Conservation (phyloP, 2,888 invertebrate species). For the Drosophila eohydei region DNA sequence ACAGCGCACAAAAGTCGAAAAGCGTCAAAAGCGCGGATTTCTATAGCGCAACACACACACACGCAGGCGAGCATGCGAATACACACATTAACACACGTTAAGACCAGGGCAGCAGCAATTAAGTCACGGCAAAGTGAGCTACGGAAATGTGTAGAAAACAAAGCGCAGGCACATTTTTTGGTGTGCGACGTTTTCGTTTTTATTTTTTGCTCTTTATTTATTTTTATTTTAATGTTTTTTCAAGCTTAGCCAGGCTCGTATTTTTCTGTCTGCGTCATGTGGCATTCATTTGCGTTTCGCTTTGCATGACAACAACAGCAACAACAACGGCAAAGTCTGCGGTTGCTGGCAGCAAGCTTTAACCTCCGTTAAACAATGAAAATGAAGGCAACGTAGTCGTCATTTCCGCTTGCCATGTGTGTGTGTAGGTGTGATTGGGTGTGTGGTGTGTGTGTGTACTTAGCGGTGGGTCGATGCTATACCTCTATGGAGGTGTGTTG, state of each 20-base stretch:
- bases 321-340: slow-evolving; percentile 43
- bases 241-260: slow-evolving; percentile 56
- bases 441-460: slow-evolving; percentile 31
- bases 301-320: slow-evolving; percentile 35
- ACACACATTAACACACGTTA: slow-evolving; percentile 27
- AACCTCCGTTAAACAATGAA: slow-evolving; percentile 61
- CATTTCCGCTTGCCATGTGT: slow-evolving; percentile 68
- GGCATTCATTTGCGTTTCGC: slow-evolving; percentile 68
- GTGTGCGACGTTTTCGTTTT: slow-evolving; percentile 50
- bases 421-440: not conserved
- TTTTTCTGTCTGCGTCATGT: slow-evolving; percentile 73
- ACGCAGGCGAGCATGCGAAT: not conserved
- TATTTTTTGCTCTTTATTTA: slow-evolving; percentile 10
- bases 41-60: slow-evolving; percentile 27
- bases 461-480: slow-evolving; percentile 42
- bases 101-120: slow-evolving; percentile 56
- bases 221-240: slow-evolving; percentile 24
- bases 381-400: slow-evolving; percentile 63
- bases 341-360: slow-evolving; percentile 59
- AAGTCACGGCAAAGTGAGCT: slow-evolving; percentile 75
- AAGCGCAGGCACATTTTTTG: slow-evolving; percentile 60
- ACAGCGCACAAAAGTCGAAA: slow-evolving; percentile 67
- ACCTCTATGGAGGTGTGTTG: slow-evolving; percentile 20
- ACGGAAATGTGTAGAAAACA: slow-evolving; percentile 70
- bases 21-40: slow-evolving; percentile 73